phyloP scores from a whole-genome alignment of 2,797 vertebrate species.

The Scolopax rusticola region DNA sequence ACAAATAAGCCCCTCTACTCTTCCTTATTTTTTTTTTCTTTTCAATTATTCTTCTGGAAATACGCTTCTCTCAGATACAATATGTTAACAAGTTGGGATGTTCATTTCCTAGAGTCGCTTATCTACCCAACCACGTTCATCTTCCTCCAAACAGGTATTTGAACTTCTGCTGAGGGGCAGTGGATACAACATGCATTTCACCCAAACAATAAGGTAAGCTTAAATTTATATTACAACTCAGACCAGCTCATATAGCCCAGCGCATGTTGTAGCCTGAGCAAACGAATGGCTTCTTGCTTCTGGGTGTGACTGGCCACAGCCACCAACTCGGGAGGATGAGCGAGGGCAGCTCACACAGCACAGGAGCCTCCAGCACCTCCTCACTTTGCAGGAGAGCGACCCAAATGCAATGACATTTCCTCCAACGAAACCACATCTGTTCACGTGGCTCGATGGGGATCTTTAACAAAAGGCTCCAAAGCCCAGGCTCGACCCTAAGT shows the following conservation, averaged over 20 bases:
- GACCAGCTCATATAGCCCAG: not conserved
- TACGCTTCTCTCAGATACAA: rapidly evolving
- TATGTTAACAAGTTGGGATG: not conserved
- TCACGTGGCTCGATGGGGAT: not conserved
- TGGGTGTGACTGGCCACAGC: not conserved
- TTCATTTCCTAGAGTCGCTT: not conserved
- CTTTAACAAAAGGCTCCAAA: not conserved
- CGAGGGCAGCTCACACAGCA: rapidly evolving
- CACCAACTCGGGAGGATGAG: not conserved
- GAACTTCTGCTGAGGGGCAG: not conserved
- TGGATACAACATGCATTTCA: not conserved
- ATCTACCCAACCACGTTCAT: not conserved
- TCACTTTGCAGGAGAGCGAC: not conserved
- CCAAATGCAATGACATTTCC: not conserved
- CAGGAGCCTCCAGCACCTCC: rapidly evolving
- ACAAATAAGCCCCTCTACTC: not conserved
- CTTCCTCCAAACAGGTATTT: not conserved
- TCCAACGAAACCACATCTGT: not conserved
- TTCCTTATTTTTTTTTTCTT: not conserved
- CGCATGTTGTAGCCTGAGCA: rapidly evolving
- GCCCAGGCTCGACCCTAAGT: not conserved
- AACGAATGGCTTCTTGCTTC: rapidly evolving
- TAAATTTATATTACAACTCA: not conserved
- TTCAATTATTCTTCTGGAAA: not conserved
- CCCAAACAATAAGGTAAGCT: not conserved